Base-by-base conservation (phyloP, 2,797 vertebrate species). In the Molossus molossus region DNA sequence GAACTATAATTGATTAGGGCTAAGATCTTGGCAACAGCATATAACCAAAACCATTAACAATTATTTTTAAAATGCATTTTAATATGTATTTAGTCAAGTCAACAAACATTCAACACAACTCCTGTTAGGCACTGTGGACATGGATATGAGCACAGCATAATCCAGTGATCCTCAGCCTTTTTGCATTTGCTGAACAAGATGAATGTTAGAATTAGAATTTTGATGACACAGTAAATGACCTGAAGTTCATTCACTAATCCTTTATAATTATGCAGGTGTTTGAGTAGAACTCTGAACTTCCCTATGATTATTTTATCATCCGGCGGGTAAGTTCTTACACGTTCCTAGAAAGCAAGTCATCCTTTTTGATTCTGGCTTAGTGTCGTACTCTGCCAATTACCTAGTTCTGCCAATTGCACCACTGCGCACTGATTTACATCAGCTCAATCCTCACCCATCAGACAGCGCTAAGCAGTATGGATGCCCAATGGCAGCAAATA, bases 1-100 rank as follows among this genome's bases (percentile, higher is more conserved):
- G 9, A 62, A 33, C 18, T 81, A 37, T 73, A 64, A 48, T 4
- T 33, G 27, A 81, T 77, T 64, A 69, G 17, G 12, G 27, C 17
- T 95, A 90, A 92, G 18, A 76, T 85, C 64, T 58, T 81, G 50
- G 87, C 45, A 77, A 5, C 9, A 90, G 9, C 29, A 87, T 80
- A 60, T 64, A 90, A 93, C 4, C 40, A 65, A 93, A 80, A 40
- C 64, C 64, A 91, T 13, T 45, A 77, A 58, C 6, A 84, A 73
- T n/a, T 73, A 80, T 53, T 53, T 53, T 53, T 27, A 83, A 70
- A 86, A 87, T 48, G 4, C 12, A 82, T n/a, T 89, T 83, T 25
- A 76, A 50, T 70, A 50, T 29, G n/a, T n/a, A 29, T 53, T 84
- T 87, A 73, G 14, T 67, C 60, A 77, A 45, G 29, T 76, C 60